Evolutionary conservation across 2,113 vertebrate genomes (phyloP), one percentile per base, ranked within the genome.

Genomic region (Rhinogobius similis): DNA sequence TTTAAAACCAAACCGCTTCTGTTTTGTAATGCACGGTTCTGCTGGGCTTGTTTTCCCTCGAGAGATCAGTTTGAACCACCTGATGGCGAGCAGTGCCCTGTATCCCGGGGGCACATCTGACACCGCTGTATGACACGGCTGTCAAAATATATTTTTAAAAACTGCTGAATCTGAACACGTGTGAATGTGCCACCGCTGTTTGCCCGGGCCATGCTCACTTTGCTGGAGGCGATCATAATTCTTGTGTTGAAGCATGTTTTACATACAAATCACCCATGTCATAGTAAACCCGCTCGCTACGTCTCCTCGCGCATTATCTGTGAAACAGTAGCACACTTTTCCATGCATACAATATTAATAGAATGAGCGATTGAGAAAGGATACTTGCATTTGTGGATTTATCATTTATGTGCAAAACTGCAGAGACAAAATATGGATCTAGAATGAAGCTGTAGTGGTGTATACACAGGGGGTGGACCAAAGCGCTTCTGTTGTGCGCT

Each of bases 381-480:
- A 63, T 13, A 27, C 39, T 55, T 13, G 14, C 36, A 80, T 39
- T 2, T 56, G 50, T 48, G 38, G 73, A 72, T 76, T 72, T 63
- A 77, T 84, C 65, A 24, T 66, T 68, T 27, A 50, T 21, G 62
- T 72, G 32, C 61, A 62, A 67, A 74, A 36, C 68, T 29, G 53
- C 27, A 41, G 53, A 68, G 23, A 67, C 41, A 73, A 41, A 77
- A 69, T 58, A 70, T 44, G 26, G 58, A 63, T 61, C 79, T 62
- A 52, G 32, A 52, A 44, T 67, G 64, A 81, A 75, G 65, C 82
- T 77, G 64, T 72, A 48, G 66, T 70, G 53, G 39, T 82, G 64
- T 85, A 77, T 75, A 75, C 67, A 65, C 64, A 65, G 39, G 71
- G 39, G 39, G 78, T 72, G 63, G 72, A 76, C 23, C 67, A 68